Conservation (phyloP, 1,140 invertebrate species). For the Subanguina moxae region DNA sequence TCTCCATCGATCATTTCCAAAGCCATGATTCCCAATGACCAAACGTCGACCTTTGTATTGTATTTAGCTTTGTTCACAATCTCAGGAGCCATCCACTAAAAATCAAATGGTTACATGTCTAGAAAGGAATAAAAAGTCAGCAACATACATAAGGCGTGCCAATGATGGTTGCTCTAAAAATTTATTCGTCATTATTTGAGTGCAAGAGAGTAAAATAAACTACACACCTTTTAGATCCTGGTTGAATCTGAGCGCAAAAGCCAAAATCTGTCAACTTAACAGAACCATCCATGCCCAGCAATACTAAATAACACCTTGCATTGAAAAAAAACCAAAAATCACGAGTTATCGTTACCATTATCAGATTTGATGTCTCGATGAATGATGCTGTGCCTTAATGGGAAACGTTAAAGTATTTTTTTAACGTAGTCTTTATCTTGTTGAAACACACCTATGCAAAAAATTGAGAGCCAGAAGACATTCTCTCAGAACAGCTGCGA, state of each 20-base stretch:
- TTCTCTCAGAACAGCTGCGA: conserved; percentile 57
- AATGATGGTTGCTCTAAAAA: conserved; percentile 60
- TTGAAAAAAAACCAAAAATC: neutral
- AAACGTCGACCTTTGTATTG: conserved; percentile 57
- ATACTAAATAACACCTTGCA: neutral
- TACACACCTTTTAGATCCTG: conserved; percentile 30
- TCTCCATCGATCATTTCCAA: conserved; percentile 60
- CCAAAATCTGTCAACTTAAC: conserved; percentile 50
- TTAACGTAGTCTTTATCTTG: too few species aligned
- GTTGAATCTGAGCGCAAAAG: conserved; percentile 59
- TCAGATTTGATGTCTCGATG: conserved; percentile 58
- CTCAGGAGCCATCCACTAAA: conserved; percentile 83
- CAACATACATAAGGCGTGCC: conserved; percentile 71
- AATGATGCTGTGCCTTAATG: conserved; percentile 53
- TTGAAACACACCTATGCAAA: conserved; percentile 45
- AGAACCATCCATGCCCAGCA: conserved; percentile 50
- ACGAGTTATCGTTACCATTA: conserved; percentile 36
- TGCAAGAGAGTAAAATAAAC: neutral
- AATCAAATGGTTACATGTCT: neutral
- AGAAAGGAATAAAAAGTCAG: conserved; percentile 61
- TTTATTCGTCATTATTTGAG: neutral
- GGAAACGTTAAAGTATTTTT: too few species aligned
- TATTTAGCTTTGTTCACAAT: conserved; percentile 61
- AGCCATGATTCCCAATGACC: conserved; percentile 56
- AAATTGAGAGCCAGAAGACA: conserved; percentile 55